A percentile compares a stretch with the other conserved stretches of the same genome.
Conservation (phyloP, 1,140 invertebrate species). For the Trypoxylus dichotomus region DNA sequence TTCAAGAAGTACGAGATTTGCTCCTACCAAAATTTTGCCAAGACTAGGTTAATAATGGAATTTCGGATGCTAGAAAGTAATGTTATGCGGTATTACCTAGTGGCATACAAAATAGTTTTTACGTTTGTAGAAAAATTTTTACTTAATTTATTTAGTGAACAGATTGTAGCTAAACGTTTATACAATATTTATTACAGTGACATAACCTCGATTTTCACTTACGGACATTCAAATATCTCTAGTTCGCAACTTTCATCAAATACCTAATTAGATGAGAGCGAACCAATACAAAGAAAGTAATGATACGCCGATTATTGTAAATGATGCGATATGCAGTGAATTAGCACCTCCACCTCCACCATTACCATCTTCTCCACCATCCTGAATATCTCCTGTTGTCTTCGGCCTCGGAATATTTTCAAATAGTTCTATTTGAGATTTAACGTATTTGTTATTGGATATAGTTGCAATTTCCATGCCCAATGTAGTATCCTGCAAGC, state of each 20-base stretch:
- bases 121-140: no score
- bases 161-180: no score
- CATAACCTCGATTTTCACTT: background rate
- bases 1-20: no score
- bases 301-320: background rate
- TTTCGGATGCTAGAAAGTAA: no score
- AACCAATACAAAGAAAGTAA: background rate
- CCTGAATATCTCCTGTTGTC: background rate
- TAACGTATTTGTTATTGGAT: background rate
- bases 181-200: no score
- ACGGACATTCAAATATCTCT: background rate
- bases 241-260: background rate
- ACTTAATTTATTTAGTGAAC: no score
- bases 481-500: conserved; percentile 54
- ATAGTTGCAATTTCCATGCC: conserved; percentile 50
- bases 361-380: no score
- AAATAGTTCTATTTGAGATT: background rate
- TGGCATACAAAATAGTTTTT: no score
- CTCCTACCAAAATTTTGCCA: no score
- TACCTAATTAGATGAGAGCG: background rate
- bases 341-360: background rate
- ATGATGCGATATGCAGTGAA: background rate
- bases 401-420: background rate
- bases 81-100: no score
- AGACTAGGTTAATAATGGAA: no score